Base-by-base conservation (phyloP, 2,888 invertebrate species). In the Drosophila niveifrons region DNA sequence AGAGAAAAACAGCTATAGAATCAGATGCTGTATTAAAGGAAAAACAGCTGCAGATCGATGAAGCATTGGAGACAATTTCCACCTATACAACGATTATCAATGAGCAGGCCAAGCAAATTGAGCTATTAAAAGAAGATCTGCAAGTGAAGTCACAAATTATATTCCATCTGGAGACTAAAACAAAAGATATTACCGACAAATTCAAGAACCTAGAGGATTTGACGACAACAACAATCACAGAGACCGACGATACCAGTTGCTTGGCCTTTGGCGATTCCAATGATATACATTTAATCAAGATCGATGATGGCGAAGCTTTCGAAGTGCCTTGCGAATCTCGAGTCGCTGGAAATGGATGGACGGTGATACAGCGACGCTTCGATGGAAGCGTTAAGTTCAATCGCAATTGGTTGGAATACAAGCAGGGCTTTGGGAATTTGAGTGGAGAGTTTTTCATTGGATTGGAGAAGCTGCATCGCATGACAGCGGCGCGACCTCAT, bases 401-500 rank as follows among this genome's bases (percentile, higher is more conserved):
- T 78, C 93, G 94, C 72, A 89, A 92, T 47, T 96, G 95, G 95
- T 85, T 93, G 0, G 94, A 95, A 51, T 96, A 96, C 85, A 94
- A 94, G 78, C 88, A 93, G 48, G 96, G 96, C 3, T 96, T 96
- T 81, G 96, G 96, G 1, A 95, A 95, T 83, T 91, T 95, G 17
- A 94, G 94, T 0, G 94, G 94, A 0, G 95, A 96, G 88, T 95
- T 95, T 87, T 96, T 95, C 94, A 92, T 95, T 8, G 95, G 95
- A 0, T 88, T 95, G 70, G 95, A 96, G 69, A 94, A 95, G 76
- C 91, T 95, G 1, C 93, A 95, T 89, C 94, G 92, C 3, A 61
- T 90, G 46, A 91, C 90, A 6, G 11, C 23, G 7, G 50, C 65
- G 2, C 89, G 93, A 23, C 68, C 75, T 0, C 93, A 94, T 59